These are phyloP conservation scores for Morone chrysops DNA, from an alignment of 2,113 vertebrate genomes.

Conservation along the genomic window DNA sequence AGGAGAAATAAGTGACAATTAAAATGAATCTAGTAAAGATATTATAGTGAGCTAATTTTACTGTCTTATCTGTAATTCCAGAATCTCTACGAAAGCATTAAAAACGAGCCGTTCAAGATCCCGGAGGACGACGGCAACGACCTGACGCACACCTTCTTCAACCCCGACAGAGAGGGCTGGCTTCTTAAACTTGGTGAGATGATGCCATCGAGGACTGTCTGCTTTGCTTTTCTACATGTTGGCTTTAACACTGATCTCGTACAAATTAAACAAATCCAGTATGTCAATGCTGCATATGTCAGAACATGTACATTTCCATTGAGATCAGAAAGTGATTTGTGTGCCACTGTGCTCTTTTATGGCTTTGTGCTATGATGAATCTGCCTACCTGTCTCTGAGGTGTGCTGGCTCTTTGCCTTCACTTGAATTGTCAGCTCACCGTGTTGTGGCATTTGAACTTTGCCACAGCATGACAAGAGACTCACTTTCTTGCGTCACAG, in stretches of 20 bases:
- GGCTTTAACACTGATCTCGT: background rate
- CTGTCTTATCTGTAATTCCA: slow-evolving; percentile 44
- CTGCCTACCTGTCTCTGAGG: slow-evolving; percentile 42
- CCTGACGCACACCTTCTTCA: slow-evolving; percentile 94
- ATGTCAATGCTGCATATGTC: background rate
- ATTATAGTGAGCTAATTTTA: background rate
- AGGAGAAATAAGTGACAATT: background rate
- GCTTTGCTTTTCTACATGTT: background rate
- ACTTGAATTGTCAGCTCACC: slow-evolving; percentile 41
- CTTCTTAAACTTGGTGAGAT: slow-evolving; percentile 92
- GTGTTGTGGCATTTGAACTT: slow-evolving; percentile 18
- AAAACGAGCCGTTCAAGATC: slow-evolving; percentile 94
- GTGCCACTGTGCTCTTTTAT: slow-evolving; percentile 13
- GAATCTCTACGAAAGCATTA: slow-evolving; percentile 95
- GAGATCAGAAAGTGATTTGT: slow-evolving; percentile 4
- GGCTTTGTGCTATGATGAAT: slow-evolving; percentile 52
- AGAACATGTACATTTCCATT: background rate
- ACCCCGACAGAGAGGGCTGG: slow-evolving; percentile 94
- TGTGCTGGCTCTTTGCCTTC: slow-evolving; percentile 51
- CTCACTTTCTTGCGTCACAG: slow-evolving; percentile 50
- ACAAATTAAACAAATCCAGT: background rate
- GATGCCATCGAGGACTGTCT: background rate
- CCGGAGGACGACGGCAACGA: slow-evolving; percentile 95
- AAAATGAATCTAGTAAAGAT: background rate
- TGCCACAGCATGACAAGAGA: slow-evolving; percentile 51